A percentile compares a stretch with the other conserved stretches of the same genome.
Evolutionary conservation across 2,888 invertebrate genomes (phyloP).

Genomic region (Hemistola chrysoprasaria): DNA sequence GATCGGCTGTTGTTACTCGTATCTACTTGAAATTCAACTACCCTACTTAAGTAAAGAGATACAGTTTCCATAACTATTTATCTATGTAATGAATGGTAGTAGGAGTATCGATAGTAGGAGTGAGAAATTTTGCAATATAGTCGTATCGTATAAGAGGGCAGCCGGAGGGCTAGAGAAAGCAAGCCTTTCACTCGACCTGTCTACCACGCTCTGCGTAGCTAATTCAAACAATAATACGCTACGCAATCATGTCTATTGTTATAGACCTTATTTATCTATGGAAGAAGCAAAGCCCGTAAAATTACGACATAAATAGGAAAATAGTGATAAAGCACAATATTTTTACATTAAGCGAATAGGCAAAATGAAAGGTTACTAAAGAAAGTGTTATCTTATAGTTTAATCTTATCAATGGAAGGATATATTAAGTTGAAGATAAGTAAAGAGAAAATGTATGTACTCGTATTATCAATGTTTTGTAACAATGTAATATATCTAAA

Average conservation of each 20-base stretch:
- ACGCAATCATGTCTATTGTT: constrained; percentile 55
- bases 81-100: constrained; percentile 65
- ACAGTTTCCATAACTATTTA: constrained; percentile 57
- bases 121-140: constrained; percentile 75
- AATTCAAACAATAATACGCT: constrained; percentile 67
- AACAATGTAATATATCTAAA: not conserved
- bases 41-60: constrained; percentile 38
- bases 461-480: not conserved
- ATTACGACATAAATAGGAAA: no score
- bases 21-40: constrained; percentile 27
- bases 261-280: constrained; percentile 32
- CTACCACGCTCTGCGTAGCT: constrained; percentile 50
- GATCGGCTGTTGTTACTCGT: constrained; percentile 13
- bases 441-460: not conserved
- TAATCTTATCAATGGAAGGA: constrained; percentile 36
- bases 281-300: constrained; percentile 29
- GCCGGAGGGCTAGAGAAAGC: constrained; percentile 78
- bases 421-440: no score
- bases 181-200: constrained; percentile 70
- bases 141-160: constrained; percentile 63
- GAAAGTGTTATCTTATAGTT: constrained; percentile 27
- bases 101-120: constrained; percentile 58
- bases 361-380: no score
- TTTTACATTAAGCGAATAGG: no score
- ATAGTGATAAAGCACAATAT: no score